Percentiles rank a stretch among this genome's conserved stretches.
Evolutionary conservation across 2,797 vertebrate species (phyloP).

Genomic region (Aplochiton taeniatus): DNA sequence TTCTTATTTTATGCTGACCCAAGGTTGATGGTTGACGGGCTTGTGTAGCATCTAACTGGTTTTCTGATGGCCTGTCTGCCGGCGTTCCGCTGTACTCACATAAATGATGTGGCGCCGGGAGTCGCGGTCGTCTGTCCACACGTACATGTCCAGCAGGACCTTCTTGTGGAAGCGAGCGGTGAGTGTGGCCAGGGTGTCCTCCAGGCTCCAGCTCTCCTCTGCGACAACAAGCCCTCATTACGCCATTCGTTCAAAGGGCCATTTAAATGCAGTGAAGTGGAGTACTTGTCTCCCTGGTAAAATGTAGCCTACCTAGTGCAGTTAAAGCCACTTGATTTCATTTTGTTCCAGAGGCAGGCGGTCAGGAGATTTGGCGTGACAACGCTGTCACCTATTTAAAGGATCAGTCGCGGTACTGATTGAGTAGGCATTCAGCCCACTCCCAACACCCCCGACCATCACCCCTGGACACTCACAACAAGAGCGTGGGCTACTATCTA

Average conservation of each 20-base stretch:
- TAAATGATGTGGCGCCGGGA: conserved; percentile 91
- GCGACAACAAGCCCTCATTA: conserved; percentile 24
- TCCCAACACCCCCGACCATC: conserved; percentile 39
- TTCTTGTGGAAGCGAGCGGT: conserved; percentile 89
- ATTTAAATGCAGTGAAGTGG: neutral
- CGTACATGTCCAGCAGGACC: conserved; percentile 88
- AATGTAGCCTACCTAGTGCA: conserved; percentile 22
- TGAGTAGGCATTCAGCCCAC: conserved; percentile 48
- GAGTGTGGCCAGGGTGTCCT: conserved; percentile 84
- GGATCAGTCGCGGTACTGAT: conserved; percentile 48
- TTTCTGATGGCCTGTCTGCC: no score
- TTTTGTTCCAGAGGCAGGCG: conserved; percentile 61
- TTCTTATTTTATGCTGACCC: no score
- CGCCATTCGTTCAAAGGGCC: neutral
- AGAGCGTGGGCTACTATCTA: no score
- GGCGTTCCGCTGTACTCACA: conserved; percentile 67
- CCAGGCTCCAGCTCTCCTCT: conserved; percentile 87
- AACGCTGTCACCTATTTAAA: conserved; percentile 56
- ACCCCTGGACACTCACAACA: conserved; percentile 47
- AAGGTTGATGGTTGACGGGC: no score
- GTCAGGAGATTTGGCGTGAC: conserved; percentile 37
- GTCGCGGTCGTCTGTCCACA: conserved; percentile 92
- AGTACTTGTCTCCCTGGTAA: no score
- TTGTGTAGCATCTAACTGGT: no score
- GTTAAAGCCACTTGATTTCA: conserved; percentile 51